Evolutionary conservation across 2,797 vertebrate species (phyloP).

Genomic region (Hafferia zeledoni): DNA sequence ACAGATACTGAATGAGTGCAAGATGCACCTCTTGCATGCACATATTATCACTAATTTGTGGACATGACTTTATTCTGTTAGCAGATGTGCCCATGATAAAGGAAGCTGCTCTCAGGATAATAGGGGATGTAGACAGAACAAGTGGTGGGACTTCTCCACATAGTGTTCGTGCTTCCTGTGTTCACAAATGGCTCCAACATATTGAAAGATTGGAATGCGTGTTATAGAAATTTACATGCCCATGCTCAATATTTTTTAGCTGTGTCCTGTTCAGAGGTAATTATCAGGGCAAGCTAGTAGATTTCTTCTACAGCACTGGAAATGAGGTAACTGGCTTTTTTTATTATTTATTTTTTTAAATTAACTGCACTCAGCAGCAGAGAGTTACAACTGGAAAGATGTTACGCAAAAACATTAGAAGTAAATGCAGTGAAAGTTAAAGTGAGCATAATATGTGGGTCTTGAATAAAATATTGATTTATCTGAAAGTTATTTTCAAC

Average conservation of each 20-base stretch:
- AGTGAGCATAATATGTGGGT: not conserved
- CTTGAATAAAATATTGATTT: not conserved
- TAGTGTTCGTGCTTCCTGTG: not conserved
- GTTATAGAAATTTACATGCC: not conserved
- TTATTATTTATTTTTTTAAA: no score
- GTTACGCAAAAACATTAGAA: not conserved
- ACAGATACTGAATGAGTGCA: fast-evolving
- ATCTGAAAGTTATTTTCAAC: not conserved
- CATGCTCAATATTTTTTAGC: not conserved
- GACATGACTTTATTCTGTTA: not conserved
- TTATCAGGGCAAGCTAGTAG: not conserved
- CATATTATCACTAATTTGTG: not conserved
- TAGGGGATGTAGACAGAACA: not conserved
- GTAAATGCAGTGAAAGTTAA: not conserved
- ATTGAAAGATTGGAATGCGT: not conserved
- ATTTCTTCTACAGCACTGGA: not conserved
- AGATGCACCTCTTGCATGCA: not conserved
- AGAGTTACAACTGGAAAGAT: not conserved
- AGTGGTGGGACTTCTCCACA: not conserved
- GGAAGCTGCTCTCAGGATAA: not conserved
- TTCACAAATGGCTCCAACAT: not conserved
- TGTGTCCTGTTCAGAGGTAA: not conserved
- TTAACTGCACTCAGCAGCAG: not conserved
- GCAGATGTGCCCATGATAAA: not conserved
- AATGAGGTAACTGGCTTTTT: not conserved